These are phyloP conservation scores for Oxycera nigricornis DNA, from an alignment of 2,888 invertebrate genomes.

Conservation along the genomic window DNA sequence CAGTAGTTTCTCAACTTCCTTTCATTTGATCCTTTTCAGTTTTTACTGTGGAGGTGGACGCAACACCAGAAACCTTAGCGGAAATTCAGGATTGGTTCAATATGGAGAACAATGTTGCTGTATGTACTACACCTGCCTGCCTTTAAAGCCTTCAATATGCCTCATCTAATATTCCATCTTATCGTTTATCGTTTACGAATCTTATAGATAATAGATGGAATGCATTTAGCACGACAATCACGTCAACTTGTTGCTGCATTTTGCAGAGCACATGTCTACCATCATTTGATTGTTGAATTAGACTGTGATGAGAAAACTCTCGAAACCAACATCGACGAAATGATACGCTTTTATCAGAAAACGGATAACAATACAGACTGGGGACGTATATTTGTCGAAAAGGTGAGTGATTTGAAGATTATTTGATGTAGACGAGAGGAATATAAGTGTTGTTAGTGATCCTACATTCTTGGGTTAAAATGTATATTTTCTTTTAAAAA, in stretches of 20 bases:
- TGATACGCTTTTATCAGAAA: slow-evolving; percentile 50
- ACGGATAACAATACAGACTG: slow-evolving; percentile 50
- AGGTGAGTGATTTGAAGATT: slow-evolving; percentile 41
- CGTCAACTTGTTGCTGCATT: slow-evolving; percentile 79
- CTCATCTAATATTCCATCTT: neutral
- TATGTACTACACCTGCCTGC: too few species aligned
- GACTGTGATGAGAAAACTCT: slow-evolving; percentile 76
- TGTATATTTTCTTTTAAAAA: too few species aligned
- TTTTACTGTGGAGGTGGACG: slow-evolving; percentile 65
- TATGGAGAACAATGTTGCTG: slow-evolving; percentile 80
- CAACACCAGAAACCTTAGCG: slow-evolving; percentile 73
- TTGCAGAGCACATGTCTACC: slow-evolving; percentile 77
- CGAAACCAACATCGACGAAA: slow-evolving; percentile 68
- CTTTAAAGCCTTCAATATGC: too few species aligned
- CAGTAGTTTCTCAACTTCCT: neutral
- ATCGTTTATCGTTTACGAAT: too few species aligned
- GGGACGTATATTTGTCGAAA: slow-evolving; percentile 49
- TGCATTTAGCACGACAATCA: slow-evolving; percentile 84
- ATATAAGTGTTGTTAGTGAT: neutral
- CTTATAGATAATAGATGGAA: slow-evolving; percentile 88
- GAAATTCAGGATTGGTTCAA: slow-evolving; percentile 85
- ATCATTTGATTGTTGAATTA: slow-evolving; percentile 91
- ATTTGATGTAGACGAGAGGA: neutral
- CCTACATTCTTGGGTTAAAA: neutral
- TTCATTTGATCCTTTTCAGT: slow-evolving; percentile 68